These are phyloP conservation scores for Coecobrya sp. DNA, from an alignment of 2,888 invertebrate genomes.

Conservation along the genomic window DNA sequence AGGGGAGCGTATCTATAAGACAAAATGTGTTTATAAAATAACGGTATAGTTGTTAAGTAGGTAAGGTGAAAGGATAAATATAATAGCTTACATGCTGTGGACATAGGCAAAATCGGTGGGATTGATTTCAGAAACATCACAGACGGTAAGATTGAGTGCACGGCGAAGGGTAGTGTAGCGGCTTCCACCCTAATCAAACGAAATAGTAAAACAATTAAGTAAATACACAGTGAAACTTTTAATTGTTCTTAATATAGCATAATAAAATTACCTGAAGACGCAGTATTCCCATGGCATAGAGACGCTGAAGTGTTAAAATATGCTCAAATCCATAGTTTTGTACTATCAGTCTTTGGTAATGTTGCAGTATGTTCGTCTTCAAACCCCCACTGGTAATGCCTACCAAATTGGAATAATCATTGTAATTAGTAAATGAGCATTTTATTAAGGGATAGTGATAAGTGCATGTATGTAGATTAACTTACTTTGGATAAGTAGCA, in stretches of 20 bases:
- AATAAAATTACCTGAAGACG: constrained; percentile 90
- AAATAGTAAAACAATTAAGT: neutral
- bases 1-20: constrained; percentile 96
- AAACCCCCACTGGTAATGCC: constrained; percentile 91
- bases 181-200: constrained; percentile 80
- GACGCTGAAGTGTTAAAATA: constrained; percentile 93
- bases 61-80: neutral
- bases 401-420: constrained; percentile 27
- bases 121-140: constrained; percentile 94
- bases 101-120: constrained; percentile 88
- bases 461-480: no score
- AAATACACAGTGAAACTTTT: no score
- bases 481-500: constrained; percentile 94
- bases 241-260: neutral
- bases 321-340: constrained; percentile 96
- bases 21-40: neutral
- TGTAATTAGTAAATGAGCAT: neutral
- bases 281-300: constrained; percentile 95
- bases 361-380: constrained; percentile 94
- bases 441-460: no score
- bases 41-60: neutral
- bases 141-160: constrained; percentile 94
- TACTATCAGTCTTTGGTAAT: constrained; percentile 92
- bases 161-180: constrained; percentile 88
- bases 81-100: constrained; percentile 85